Evolutionary conservation across 2,113 vertebrate species (phyloP).

Genomic region (Nansenia antarctica): DNA sequence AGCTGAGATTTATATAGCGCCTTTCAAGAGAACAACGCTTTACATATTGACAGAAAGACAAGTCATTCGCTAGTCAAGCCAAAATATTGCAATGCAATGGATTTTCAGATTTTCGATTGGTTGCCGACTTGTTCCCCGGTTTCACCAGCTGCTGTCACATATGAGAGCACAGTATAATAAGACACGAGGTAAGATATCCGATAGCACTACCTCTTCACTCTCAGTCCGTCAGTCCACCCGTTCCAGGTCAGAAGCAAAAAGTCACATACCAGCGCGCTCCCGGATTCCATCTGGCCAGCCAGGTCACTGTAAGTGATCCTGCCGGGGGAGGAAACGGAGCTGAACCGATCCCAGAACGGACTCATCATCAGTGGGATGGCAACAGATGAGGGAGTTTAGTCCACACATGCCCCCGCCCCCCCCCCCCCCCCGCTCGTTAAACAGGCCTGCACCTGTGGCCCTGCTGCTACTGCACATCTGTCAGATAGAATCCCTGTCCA

Average conservation of each 20-base stretch:
- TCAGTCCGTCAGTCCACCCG: neutral
- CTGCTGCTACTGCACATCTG: conserved; percentile 70
- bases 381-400: conserved; percentile 75
- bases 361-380: conserved; percentile 69
- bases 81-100: no score
- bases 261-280: conserved; percentile 3
- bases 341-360: conserved; percentile 68
- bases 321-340: conserved; percentile 48
- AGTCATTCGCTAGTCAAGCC: no score
- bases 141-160: no score
- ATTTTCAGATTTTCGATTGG: no score
- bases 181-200: no score
- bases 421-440: conserved; percentile 62
- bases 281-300: conserved; percentile 51
- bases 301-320: conserved; percentile 43
- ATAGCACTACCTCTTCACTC: neutral
- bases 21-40: no score
- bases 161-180: no score
- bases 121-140: no score
- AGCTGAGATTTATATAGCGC: no score
- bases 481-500: conserved; percentile 28
- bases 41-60: no score
- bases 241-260: conserved; percentile 30
- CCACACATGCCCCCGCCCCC: conserved; percentile 55
- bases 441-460: conserved; percentile 66